These are phyloP conservation scores for Onychomys torridus DNA, from an alignment of 2,797 vertebrate species.

Conservation along the genomic window DNA sequence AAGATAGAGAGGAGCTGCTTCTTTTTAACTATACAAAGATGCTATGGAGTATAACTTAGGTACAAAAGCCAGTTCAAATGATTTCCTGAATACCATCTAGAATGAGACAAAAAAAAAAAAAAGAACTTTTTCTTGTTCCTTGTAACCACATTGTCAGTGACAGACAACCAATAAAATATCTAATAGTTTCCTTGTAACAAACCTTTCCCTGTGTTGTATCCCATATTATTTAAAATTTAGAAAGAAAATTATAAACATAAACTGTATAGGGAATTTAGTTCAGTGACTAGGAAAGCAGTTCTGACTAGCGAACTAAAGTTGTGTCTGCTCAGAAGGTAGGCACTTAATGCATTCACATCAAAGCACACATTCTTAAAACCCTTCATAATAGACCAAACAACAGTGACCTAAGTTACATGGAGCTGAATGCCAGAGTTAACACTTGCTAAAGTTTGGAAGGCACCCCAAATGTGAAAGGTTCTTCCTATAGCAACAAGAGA, in stretches of 20 bases:
- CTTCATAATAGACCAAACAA: background rate
- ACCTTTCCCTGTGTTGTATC: background rate
- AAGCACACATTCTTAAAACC: background rate
- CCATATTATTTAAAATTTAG: background rate
- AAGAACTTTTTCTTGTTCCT: background rate
- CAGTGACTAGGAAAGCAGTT: background rate
- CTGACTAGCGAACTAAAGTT: background rate
- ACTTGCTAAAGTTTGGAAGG: constrained; percentile 29
- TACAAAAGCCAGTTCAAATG: background rate
- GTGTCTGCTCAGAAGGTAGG: background rate
- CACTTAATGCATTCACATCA: background rate
- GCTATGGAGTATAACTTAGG: background rate
- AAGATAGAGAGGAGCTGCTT: background rate
- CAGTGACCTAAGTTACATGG: background rate
- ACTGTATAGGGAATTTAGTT: background rate
- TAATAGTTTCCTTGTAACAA: background rate
- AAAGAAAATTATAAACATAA: background rate
- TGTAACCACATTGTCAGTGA: background rate
- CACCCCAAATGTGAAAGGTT: background rate
- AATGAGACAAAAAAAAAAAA: background rate
- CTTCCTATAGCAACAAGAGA: background rate
- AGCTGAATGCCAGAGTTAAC: background rate
- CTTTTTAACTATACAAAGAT: background rate
- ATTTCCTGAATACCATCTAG: background rate
- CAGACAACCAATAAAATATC: background rate